phyloP scores from a whole-genome alignment of 2,113 vertebrate species.

The Artemisiospiza belli region DNA sequence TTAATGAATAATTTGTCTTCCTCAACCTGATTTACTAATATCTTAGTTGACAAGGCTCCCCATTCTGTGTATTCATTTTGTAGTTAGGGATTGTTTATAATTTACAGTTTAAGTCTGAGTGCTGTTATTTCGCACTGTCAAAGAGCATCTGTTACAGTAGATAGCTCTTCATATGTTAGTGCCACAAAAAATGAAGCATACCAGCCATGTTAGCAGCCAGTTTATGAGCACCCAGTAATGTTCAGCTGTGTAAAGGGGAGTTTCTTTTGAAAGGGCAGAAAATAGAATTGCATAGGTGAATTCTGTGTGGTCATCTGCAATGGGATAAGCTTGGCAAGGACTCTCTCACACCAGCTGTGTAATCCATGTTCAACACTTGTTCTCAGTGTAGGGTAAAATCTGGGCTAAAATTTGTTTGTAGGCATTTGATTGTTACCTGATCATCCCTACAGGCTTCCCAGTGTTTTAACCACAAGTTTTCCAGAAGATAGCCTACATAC shows the following conservation, averaged over 20 bases:
- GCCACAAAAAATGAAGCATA: constrained; percentile 10
- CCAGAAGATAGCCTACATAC: not conserved
- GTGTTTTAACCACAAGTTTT: not conserved
- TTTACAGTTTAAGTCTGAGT: constrained; percentile 64
- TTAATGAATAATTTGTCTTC: constrained; percentile 68
- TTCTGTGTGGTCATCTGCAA: not conserved
- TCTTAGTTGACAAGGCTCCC: constrained; percentile 61
- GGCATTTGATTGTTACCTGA: not conserved
- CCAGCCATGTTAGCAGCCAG: not conserved
- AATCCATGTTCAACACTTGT: not conserved
- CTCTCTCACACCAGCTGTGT: not conserved
- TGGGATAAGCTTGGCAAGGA: not conserved
- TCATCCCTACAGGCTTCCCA: not conserved
- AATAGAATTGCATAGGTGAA: not conserved
- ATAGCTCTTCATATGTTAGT: constrained; percentile 9
- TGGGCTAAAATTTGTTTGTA: not conserved
- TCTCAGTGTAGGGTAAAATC: not conserved
- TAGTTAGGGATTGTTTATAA: constrained; percentile 71
- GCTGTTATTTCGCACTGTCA: constrained; percentile 67
- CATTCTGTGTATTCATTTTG: constrained; percentile 61
- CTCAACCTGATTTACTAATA: constrained; percentile 66
- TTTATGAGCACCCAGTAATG: not conserved
- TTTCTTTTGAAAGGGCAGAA: not conserved
- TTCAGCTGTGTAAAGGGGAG: not conserved
- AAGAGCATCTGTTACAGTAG: constrained; percentile 62